Evolutionary conservation across 2,888 invertebrate species (phyloP).

Genomic region (Cacoxenus indagator): DNA sequence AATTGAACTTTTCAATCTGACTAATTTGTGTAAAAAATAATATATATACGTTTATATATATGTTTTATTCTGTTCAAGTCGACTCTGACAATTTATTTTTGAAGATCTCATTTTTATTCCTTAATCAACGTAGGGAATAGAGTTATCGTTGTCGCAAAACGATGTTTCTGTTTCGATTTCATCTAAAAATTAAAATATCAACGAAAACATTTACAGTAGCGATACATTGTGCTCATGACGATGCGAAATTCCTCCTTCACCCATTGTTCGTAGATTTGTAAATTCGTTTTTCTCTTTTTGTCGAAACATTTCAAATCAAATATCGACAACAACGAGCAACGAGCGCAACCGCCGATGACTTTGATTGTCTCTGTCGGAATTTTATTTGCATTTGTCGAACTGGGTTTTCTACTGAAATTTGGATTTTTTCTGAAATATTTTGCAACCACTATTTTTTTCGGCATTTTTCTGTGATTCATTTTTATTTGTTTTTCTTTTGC

Average conservation of each 20-base stretch:
- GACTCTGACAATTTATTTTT: too few relatives aligned
- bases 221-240: neutral
- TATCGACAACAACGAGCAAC: constrained; percentile 46
- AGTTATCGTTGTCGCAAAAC: neutral
- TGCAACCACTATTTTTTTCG: constrained; percentile 7
- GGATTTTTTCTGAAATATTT: constrained; percentile 15
- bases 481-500: neutral
- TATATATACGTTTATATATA: too few relatives aligned
- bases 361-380: constrained; percentile 62
- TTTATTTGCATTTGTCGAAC: constrained; percentile 50
- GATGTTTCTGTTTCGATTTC: neutral
- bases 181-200: neutral
- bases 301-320: constrained; percentile 54
- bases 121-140: neutral
- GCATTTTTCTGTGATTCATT: constrained; percentile 11
- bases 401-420: constrained; percentile 7
- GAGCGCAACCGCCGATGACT: constrained; percentile 30
- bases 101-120: too few relatives aligned
- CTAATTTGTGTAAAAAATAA: too few relatives aligned
- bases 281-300: neutral
- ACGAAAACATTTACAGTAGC: neutral
- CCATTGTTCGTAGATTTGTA: neutral
- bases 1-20: too few relatives aligned
- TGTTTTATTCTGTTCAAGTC: too few relatives aligned
- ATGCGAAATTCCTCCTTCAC: neutral